Evolutionary conservation across 2,113 vertebrate species (phyloP), one percentile per base, ranked within the genome.

Genomic region (Eptesicus fuscus): DNA sequence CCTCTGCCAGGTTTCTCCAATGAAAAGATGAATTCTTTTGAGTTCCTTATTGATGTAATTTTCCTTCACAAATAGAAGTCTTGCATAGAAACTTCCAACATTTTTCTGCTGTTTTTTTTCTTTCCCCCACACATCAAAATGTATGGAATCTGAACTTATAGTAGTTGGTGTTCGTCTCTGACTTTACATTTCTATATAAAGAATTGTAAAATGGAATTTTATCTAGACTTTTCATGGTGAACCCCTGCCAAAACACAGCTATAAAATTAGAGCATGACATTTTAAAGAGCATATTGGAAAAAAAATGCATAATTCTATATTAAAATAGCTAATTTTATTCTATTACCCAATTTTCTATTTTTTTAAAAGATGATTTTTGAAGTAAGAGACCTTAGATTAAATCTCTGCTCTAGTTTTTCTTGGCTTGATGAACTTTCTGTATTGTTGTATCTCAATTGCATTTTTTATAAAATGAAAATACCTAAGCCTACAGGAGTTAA

Each of bases 221-320:
- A 69, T 86, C 56, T 91, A 70, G 92, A 76, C n/a, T 37, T 87
- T 76, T 92, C 61, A 67, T 42, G 42, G 67, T 71, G 59, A 90
- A 49, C 79, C 32, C 88, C 61, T 93, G 70, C 79, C 76, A 95
- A 95, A 90, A 9, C 51, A 70, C 16, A 83, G 18, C 23, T 42
- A 56, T 73, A 89, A 88, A 95, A 95, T 94, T 83, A 92, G 22
- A 80, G 28, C 30, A 83, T 95, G 88, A 30, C 17, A 87, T 92
- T 92, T 96, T 77, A 82, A 92, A 90, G 25, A 63, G 51, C 28
- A 88, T 95, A 74, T 63, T 95, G 95, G 84, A 30, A 28, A 59
- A n/a, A 59, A 78, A 76, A 92, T 30, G 32, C 7, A 51, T 53
- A 84, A 63, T 95, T 95, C 51, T 92, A 1, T 69, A 69, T 74